Base-by-base conservation (phyloP, 2,113 vertebrate species). In the Turnix velox region DNA sequence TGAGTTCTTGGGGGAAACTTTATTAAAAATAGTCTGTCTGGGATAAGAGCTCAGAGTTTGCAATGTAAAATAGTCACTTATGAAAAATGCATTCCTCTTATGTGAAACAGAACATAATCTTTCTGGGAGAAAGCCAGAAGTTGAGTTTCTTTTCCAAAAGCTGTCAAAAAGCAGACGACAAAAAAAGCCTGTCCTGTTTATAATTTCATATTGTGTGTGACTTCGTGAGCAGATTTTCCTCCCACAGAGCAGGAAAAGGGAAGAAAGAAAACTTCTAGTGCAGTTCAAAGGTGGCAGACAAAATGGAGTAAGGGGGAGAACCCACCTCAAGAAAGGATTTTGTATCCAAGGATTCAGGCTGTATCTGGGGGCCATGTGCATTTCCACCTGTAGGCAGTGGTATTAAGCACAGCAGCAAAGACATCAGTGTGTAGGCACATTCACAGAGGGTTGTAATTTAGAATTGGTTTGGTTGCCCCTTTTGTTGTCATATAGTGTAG, bases 1-100 rank as follows among this genome's bases (percentile, higher is more conserved):
- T 88, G 79, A 90, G 45, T 40, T 68, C 74, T 89, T 49, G 52
- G 33, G 87, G 66, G 39, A 62, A 94, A 78, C 66, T 82, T 88
- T 76, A 58, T 93, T 91, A 82, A 94, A 91, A 95, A 59, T 87
- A 76, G 45, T 79, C 80, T 93, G 69, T 93, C 91, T 95, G 73
- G 66, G 92, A 72, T 82, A 75, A 68, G 37, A 88, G 33, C 45
- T 16, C 22, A 25, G 45, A 80, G 74, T 89, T 87, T 91, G 92
- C 94, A 94, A 93, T 89, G 94, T 94, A 95, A 93, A 95, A 61
- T 54, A 89, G 62, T 48, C 94, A 51, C 95, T 87, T 92, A 84
- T 92, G 94, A 92, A 94, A 93, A 94, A 89, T 73, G 6, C 58
- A 89, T 94, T 84, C 67, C 73, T 77, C 51, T 39, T 71, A 79